Evolutionary conservation across 2,113 vertebrate species (phyloP).

Genomic region (Dasypus novemcinctus): DNA sequence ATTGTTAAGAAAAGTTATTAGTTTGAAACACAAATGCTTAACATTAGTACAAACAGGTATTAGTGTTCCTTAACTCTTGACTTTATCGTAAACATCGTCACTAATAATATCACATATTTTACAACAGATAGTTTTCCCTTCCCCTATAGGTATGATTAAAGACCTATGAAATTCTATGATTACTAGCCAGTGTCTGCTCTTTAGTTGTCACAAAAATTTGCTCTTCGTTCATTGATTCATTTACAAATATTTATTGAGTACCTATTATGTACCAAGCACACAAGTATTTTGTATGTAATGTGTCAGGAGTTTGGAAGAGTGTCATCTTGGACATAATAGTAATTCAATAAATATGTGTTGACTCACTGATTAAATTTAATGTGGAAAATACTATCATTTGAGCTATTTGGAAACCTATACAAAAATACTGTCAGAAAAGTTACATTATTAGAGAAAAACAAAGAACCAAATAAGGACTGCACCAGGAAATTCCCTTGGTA

Average conservation of each 20-base stretch:
- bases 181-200: neutral
- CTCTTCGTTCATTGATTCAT: neutral
- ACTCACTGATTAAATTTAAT: conserved; percentile 59
- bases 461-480: neutral
- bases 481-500: conserved; percentile 43
- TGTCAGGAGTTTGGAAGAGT: conserved; percentile 35
- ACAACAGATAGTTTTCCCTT: neutral
- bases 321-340: conserved; percentile 54
- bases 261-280: neutral
- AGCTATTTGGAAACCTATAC: conserved; percentile 58
- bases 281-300: neutral
- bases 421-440: conserved; percentile 49
- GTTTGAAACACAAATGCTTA: conserved; percentile 16
- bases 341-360: conserved; percentile 63
- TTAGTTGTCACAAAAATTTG: neutral
- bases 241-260: neutral
- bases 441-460: conserved; percentile 15
- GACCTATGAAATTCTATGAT: neutral
- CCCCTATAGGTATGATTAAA: neutral
- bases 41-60: neutral
- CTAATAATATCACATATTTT: neutral
- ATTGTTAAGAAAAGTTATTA: neutral
- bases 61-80: conserved; percentile 1
- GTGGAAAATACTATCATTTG: conserved; percentile 63
- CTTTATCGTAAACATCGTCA: conserved; percentile 23